Evolutionary conservation across 2,888 invertebrate genomes (phyloP).

Genomic region (Mechanitis mazaeus): DNA sequence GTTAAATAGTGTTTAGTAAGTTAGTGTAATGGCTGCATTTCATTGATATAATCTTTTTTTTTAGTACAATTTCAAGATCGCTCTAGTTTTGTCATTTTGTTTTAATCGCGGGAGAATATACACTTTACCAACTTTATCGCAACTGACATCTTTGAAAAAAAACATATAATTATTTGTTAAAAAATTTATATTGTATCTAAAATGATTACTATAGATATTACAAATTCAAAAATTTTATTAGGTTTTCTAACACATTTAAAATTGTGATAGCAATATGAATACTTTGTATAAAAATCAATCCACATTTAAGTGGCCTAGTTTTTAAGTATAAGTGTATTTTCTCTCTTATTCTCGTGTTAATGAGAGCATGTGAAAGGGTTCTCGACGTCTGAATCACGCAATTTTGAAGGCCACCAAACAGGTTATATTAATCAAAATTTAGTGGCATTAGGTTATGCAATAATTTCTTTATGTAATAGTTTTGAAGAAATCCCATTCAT

Average conservation of each 20-base stretch:
- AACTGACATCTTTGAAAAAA: too few species aligned
- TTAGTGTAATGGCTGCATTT: neutral
- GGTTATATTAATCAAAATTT: neutral
- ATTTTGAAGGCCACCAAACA: constrained; percentile 2
- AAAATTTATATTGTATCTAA: too few species aligned
- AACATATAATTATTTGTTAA: too few species aligned
- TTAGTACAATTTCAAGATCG: constrained; percentile 1
- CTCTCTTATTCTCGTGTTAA: neutral
- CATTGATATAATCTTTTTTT: neutral
- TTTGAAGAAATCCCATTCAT: too few species aligned
- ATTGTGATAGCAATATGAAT: neutral
- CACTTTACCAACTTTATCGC: neutral
- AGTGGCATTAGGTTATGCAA: neutral
- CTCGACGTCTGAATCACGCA: neutral
- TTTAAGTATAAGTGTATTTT: neutral
- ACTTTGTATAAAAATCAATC: too few species aligned
- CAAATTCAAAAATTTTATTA: too few species aligned
- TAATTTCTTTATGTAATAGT: too few species aligned
- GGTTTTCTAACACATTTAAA: neutral
- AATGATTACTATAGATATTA: too few species aligned
- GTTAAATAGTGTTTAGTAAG: neutral
- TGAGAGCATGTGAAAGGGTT: neutral
- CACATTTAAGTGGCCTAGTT: too few species aligned
- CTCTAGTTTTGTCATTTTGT: constrained; percentile 4
- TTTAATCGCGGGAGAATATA: neutral